Evolutionary conservation across 2,113 vertebrate genomes (phyloP).

Genomic region (Bolborhynchus lineola): DNA sequence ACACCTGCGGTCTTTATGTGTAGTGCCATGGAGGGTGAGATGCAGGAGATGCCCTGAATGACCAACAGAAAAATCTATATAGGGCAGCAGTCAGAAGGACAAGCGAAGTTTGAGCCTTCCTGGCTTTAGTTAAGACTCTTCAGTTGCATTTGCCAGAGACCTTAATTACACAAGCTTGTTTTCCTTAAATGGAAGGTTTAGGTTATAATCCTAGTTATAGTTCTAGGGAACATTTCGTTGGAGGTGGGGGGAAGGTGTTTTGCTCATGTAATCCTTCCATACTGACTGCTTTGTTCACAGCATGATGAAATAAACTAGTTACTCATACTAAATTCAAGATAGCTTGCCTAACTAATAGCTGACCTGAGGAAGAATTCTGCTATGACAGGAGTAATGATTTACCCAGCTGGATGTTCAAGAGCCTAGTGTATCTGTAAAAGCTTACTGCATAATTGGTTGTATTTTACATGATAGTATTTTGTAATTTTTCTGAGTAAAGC

Average conservation of each 20-base stretch:
- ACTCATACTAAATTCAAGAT: not conserved
- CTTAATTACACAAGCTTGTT: not conserved
- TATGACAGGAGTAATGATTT: not conserved
- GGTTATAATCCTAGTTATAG: not conserved
- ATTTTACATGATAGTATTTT: not conserved
- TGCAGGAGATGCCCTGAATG: not conserved
- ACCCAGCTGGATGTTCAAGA: not conserved
- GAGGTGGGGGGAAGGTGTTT: not conserved
- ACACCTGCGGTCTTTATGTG: not conserved
- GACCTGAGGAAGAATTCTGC: not conserved
- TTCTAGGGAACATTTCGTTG: not conserved
- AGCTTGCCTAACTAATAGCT: not conserved
- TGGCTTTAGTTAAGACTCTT: slow-evolving; percentile 12
- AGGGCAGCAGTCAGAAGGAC: not conserved
- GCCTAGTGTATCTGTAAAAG: not conserved
- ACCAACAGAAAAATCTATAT: not conserved
- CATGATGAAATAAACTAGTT: not conserved
- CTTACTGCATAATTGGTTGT: not conserved
- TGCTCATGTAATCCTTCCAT: not conserved
- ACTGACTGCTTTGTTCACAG: slow-evolving; percentile 25
- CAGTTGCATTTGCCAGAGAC: not conserved
- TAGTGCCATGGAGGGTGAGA: not conserved
- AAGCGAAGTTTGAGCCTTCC: not conserved
- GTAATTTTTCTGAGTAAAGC: not conserved
- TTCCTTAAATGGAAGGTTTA: slow-evolving; percentile 5